Base-by-base conservation (phyloP, 2,888 invertebrate genomes). In the Acleris cristana region DNA sequence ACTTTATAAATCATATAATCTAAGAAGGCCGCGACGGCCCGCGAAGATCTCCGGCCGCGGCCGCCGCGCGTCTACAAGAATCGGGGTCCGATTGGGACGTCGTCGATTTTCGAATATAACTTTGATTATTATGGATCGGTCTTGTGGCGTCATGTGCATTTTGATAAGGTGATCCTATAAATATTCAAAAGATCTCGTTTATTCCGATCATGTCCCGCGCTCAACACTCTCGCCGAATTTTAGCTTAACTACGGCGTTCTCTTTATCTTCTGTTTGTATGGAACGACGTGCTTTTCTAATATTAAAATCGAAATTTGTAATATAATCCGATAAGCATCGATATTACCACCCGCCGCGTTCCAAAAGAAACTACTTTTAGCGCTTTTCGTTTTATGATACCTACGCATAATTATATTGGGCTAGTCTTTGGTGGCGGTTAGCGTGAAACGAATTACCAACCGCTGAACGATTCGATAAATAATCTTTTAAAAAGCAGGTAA, bases 141-240 rank as follows among this genome's bases (percentile, higher is more conserved):
- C 70, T 71, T 49, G 61, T 45, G 57, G 58, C 65, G 68, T 64
- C 65, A 75, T 79, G 79, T 78, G 80, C 82, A 82, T 83, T 84
- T 84, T 78, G 81, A 78, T 72, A 73, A 78, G 73, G 72, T 78
- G 70, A 73, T 72, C 75, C 77, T 77, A 82, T 85, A 79, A 80
- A 85, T 86, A 86, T 86, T 81, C 82, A 84, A 70, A 71, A 59
- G 69, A 69, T 73, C 61, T 56, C 57, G 52, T 64, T 55, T 70
- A 70, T 69, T 69, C 69, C 44, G 65, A 63, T 69, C 69, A 66
- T 61, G 69, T 52, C 45, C 62, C 63, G 44, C 52, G 65, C 65
- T 63, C 57, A 62, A 62, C 62, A 59, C 61, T 65, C 57, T 57
- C 48, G 53, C 48, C 49, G 56, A 63, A 66, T 53, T 69, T 69